phyloP scores from a whole-genome alignment of 2,888 invertebrate species.

The Diloba caeruleocephala region DNA sequence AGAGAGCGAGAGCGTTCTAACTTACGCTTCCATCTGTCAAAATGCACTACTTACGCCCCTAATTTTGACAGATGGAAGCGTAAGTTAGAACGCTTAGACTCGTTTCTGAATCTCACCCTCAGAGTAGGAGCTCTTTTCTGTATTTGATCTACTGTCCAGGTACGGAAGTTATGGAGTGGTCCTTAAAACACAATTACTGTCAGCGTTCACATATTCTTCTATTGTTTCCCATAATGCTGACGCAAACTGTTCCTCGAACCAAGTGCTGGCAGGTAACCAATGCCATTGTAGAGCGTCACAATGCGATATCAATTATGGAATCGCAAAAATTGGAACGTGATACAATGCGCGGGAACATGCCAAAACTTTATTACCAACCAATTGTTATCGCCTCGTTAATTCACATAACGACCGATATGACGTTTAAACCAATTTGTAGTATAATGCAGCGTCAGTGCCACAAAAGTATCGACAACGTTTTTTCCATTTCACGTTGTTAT shows the following conservation, averaged over 20 bases:
- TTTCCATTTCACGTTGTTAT: slow-evolving; percentile 24
- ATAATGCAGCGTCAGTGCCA: slow-evolving; percentile 16
- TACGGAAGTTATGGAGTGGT: slow-evolving; percentile 6
- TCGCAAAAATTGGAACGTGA: slow-evolving; percentile 64
- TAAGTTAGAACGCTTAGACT: too few species aligned
- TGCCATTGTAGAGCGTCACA: slow-evolving; percentile 50
- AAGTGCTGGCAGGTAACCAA: slow-evolving; percentile 51
- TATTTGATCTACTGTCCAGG: too few species aligned
- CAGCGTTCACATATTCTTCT: slow-evolving; percentile 22
- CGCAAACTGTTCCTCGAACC: too few species aligned
- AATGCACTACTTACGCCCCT: too few species aligned
- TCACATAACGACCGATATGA: slow-evolving; percentile 43
- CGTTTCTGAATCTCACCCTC: too few species aligned
- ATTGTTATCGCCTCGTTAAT: slow-evolving; percentile 54
- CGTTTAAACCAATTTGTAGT: slow-evolving; percentile 28
- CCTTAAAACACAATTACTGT: slow-evolving; percentile 3
- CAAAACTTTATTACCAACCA: slow-evolving; percentile 62
- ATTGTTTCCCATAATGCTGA: slow-evolving; percentile 48
- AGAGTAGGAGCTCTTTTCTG: too few species aligned
- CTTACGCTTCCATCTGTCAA: too few species aligned
- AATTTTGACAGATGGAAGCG: too few species aligned
- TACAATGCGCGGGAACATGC: slow-evolving; percentile 71
- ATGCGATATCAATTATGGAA: slow-evolving; percentile 58
- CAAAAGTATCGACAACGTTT: slow-evolving; percentile 26
- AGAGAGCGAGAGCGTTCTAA: too few species aligned